Conservation (phyloP, 1,140 invertebrate genomes). For the Drosophila bifasciata region DNA sequence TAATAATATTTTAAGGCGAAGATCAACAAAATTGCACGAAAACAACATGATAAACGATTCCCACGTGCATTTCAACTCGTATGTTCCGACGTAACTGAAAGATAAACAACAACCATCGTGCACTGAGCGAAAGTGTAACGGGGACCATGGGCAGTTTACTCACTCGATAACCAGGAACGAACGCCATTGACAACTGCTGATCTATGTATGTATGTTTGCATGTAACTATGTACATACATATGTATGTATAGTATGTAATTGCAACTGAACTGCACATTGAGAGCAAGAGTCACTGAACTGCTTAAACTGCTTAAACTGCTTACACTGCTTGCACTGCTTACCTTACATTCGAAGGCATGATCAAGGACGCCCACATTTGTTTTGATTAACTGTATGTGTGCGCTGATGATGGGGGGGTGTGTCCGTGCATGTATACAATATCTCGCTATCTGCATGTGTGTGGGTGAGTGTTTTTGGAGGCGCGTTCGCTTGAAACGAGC, state of each 20-base stretch:
- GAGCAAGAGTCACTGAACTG: slow-evolving; percentile 37
- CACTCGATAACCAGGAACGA: too few species aligned
- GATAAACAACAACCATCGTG: slow-evolving; percentile 22
- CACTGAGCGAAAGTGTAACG: slow-evolving; percentile 19
- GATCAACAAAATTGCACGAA: slow-evolving; percentile 17
- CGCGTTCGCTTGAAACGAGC: slow-evolving; percentile 60
- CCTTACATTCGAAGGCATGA: slow-evolving; percentile 34
- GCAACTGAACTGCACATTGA: slow-evolving; percentile 6
- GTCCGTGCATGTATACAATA: slow-evolving; percentile 19
- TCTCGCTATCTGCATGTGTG: slow-evolving; percentile 23
- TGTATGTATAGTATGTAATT: too few species aligned
- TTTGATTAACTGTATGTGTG: slow-evolving; percentile 1
- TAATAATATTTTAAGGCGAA: background rate
- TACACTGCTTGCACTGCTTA: slow-evolving; percentile 25
- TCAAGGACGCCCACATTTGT: slow-evolving; percentile 48
- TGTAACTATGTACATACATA: too few species aligned
- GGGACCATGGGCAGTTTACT: background rate
- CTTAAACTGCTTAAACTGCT: slow-evolving; percentile 9
- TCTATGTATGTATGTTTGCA: too few species aligned
- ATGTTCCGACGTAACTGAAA: slow-evolving; percentile 2
- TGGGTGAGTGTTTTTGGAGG: slow-evolving; percentile 56
- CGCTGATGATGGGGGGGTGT: slow-evolving; percentile 37
- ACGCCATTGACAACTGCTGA: too few species aligned
- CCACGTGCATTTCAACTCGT: background rate
- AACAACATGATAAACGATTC: slow-evolving; percentile 43